phyloP scores from a whole-genome alignment of 2,888 invertebrate genomes.

The Tenodera sinensis region DNA sequence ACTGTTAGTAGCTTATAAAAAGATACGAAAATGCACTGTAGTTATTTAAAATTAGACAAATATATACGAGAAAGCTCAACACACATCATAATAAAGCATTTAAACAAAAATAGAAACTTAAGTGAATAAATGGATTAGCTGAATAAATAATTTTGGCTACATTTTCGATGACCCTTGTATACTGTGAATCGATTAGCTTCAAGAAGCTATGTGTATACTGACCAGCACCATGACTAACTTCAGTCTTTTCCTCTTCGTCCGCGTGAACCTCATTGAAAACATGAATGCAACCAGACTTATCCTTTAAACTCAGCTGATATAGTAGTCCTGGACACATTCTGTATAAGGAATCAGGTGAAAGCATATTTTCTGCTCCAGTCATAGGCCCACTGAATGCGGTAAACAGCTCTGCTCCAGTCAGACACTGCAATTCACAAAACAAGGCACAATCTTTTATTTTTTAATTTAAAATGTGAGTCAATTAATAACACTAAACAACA shows the following conservation, averaged over 20 bases:
- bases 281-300: background rate
- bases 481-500: too few species aligned
- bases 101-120: too few species aligned
- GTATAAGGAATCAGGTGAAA: constrained; percentile 34
- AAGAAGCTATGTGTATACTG: background rate
- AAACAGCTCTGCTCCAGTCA: constrained; percentile 10
- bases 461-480: too few species aligned
- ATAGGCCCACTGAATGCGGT: background rate
- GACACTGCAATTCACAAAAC: background rate
- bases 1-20: too few species aligned
- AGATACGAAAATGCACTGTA: too few species aligned
- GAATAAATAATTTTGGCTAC: too few species aligned
- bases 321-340: constrained; percentile 64
- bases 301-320: constrained; percentile 56
- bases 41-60: too few species aligned
- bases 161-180: too few species aligned
- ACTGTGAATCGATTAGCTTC: too few species aligned
- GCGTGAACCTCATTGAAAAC: background rate
- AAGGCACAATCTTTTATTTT: background rate
- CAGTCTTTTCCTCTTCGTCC: constrained; percentile 10
- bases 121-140: too few species aligned
- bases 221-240: background rate
- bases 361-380: background rate
- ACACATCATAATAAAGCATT: too few species aligned
- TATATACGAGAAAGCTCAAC: too few species aligned